phyloP scores from a whole-genome alignment of 2,113 vertebrate species.

The Nestor notabilis region DNA sequence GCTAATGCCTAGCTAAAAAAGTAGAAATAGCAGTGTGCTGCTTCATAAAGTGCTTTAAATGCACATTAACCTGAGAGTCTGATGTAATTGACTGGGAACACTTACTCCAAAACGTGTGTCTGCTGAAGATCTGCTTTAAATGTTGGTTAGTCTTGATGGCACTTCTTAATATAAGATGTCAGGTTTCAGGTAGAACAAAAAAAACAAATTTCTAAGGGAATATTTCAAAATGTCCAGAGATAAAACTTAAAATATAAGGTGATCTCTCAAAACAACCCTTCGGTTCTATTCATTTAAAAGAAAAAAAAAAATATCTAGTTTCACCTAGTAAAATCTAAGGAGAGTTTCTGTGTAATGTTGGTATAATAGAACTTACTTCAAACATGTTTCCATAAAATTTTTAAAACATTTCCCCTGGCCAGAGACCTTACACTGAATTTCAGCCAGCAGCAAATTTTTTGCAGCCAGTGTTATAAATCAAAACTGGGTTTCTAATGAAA shows the following conservation, averaged over 20 bases:
- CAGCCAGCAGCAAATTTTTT: conserved; percentile 69
- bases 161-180: background rate
- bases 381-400: conserved; percentile 3
- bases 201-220: background rate
- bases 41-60: background rate
- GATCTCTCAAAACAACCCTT: background rate
- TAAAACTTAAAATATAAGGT: background rate
- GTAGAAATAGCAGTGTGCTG: background rate
- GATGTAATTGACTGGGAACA: background rate
- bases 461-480: conserved; percentile 72
- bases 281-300: background rate
- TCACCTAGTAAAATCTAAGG: background rate
- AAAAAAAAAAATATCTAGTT: background rate
- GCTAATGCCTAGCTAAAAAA: background rate
- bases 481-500: conserved; percentile 71
- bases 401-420: conserved; percentile 42
- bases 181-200: background rate
- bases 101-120: accelerated
- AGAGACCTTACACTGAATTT: conserved; percentile 57
- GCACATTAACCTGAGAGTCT: background rate
- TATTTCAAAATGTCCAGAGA: background rate
- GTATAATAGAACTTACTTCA: background rate
- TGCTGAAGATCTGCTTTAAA: accelerated
- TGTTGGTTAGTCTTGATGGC: background rate
- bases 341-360: accelerated